phyloP scores from a whole-genome alignment of 1,140 invertebrate species.

The Nasonia longicornis region DNA sequence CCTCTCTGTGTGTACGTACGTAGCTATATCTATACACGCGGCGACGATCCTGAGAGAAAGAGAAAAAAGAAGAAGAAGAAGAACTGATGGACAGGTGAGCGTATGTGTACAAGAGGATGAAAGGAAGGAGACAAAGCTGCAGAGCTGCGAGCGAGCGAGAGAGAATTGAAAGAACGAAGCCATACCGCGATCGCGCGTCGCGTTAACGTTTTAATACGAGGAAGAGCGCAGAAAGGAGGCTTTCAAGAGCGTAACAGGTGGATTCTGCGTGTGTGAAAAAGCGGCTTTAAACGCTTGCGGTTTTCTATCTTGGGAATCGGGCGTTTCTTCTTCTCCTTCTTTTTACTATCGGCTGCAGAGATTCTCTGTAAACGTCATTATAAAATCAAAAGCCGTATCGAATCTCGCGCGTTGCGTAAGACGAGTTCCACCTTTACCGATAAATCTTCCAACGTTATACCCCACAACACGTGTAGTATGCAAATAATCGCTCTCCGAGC shows the following conservation, averaged over 20 bases:
- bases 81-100: background rate
- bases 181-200: background rate
- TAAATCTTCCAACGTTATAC: no score
- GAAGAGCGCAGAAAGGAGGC: background rate
- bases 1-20: no score
- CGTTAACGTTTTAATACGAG: background rate
- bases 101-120: conserved; percentile 21
- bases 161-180: background rate
- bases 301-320: conserved; percentile 1
- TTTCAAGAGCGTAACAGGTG: background rate
- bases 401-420: no score
- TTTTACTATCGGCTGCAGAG: background rate
- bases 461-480: no score
- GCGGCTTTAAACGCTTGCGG: conserved; percentile 1
- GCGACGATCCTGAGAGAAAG: conserved; percentile 4
- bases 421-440: no score
- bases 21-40: background rate
- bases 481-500: no score
- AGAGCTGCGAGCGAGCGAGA: no score
- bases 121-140: conserved; percentile 32
- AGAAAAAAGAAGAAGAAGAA: conserved; percentile 12
- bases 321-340: background rate
- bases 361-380: no score
- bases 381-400: no score
- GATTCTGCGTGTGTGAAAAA: background rate